Percentiles rank a stretch among this genome's conserved stretches.
Evolutionary conservation across 2,888 invertebrate genomes (phyloP).

Genomic region (Tachystola acroxantha): DNA sequence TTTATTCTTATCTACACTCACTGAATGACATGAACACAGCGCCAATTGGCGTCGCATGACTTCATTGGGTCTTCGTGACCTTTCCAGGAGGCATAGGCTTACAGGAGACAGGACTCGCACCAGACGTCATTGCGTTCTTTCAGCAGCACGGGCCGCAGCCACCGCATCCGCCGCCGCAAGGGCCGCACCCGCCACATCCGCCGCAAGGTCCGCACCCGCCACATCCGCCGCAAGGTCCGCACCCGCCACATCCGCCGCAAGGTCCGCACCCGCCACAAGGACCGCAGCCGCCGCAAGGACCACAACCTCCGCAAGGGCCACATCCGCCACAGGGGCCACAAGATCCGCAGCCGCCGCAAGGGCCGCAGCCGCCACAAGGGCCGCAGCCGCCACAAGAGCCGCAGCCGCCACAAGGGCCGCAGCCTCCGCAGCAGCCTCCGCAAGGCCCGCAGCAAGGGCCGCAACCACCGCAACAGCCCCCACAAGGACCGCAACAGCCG

Average conservation of each 20-base stretch:
- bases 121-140: background rate
- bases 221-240: conserved; percentile 10
- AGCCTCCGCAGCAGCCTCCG: conserved; percentile 16
- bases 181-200: conserved; percentile 16
- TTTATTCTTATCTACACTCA: conserved; percentile 26
- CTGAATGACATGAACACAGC: conserved; percentile 3
- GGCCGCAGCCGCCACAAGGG: conserved; percentile 29
- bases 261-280: conserved; percentile 18
- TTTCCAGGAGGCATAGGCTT: conserved; percentile 6
- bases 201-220: conserved; percentile 21
- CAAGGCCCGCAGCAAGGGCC: conserved; percentile 20
- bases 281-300: conserved; percentile 22
- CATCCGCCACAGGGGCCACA: conserved; percentile 9
- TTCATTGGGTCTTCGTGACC: background rate
- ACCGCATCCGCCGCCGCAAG: conserved; percentile 5
- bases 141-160: conserved; percentile 41
- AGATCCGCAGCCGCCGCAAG: conserved; percentile 30
- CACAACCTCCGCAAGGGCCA: conserved; percentile 16
- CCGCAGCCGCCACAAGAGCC: conserved; percentile 8
- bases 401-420: conserved; percentile 18
- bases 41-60: background rate
- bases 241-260: conserved; percentile 7
- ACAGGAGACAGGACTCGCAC: conserved; percentile 14
- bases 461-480: conserved; percentile 13
- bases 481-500: conserved; percentile 15